These are phyloP conservation scores for Ligdia adustata DNA, from an alignment of 2,888 invertebrate genomes.

Conservation along the genomic window DNA sequence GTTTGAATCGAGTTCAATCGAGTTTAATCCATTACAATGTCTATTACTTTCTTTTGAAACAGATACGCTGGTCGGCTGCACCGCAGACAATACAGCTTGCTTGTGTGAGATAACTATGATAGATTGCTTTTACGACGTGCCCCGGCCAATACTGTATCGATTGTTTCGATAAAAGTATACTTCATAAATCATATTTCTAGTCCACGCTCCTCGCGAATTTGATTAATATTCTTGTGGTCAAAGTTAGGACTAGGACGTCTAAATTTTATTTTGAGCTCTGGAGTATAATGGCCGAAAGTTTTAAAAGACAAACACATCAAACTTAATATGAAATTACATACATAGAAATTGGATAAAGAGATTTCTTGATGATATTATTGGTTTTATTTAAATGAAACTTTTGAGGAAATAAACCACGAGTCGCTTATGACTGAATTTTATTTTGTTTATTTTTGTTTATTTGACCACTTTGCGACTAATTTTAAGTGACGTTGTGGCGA, in stretches of 20 bases:
- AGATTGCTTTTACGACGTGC: constrained; percentile 69
- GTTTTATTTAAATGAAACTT: no score
- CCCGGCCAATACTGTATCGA: constrained; percentile 54
- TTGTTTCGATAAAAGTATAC: constrained; percentile 66
- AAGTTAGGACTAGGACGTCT: constrained; percentile 17
- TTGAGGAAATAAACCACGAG: no score
- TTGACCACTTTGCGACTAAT: no score
- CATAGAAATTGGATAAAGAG: no score
- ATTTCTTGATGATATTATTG: no score
- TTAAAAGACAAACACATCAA: no score
- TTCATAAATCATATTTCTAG: constrained; percentile 49
- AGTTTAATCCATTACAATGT: constrained; percentile 33
- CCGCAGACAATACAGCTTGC: constrained; percentile 57
- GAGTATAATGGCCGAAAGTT: neutral
- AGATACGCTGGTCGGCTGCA: constrained; percentile 46
- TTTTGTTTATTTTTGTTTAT: no score
- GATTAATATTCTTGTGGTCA: constrained; percentile 38
- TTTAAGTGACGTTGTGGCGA: no score
- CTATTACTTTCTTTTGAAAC: constrained; percentile 36
- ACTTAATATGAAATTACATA: no score
- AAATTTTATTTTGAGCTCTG: constrained; percentile 30
- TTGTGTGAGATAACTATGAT: constrained; percentile 69
- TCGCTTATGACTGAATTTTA: no score
- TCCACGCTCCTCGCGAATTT: constrained; percentile 34
- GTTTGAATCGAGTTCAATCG: constrained; percentile 17